Base-by-base conservation (phyloP, 2,113 vertebrate genomes). In the Thryonomys swinderianus region DNA sequence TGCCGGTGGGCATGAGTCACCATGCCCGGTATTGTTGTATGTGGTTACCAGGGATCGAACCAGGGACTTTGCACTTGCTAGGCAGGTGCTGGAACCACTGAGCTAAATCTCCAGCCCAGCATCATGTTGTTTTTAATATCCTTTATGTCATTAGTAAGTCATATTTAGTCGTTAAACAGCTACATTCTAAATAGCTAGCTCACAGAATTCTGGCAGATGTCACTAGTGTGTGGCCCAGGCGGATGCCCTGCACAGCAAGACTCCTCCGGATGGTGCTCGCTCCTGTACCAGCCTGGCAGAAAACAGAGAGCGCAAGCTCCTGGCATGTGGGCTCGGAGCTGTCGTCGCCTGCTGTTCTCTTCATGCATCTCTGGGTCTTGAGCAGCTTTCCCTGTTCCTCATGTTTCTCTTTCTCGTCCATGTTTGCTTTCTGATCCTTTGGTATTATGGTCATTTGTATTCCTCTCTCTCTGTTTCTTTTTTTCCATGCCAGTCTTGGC, bases 311-410 rank as follows among this genome's bases (percentile, higher is more conserved):
- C 42, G 48, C 91, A 90, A 62, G 81, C 42, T 32, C 79, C 64
- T 93, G 57, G 45, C 69, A 57, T 1, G 0, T 10, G 92, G 69
- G 82, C 64, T 81, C 20, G 30, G 27, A 30, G 62, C 17, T 53
- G 37, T 25, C 93, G 88, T 51, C 9, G 5, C 34, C 25, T 32
- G 51, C 78, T 51, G 37, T 14, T n/a, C 37, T 25, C 2, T 42
- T 30, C 85, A 7, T 0, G 0, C 34, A 23, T 89, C 53, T n/a
- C 0, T 55, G 16, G 37, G 34, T 51, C 88, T 67, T 34, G 1
- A 3, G 12, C 40, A 34, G 53, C 1, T 0, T 48, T 25, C 42
- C 79, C 92, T 10, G 9, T 0, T 12, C 3, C 25, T 14, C n/a
- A 27, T 3, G 27, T 23, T 1, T 73, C 8, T 3, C 53, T 27